Evolutionary conservation across 2,797 vertebrate genomes (phyloP), one percentile per base, ranked within the genome.

Genomic region (Crocodylus rhombifer): DNA sequence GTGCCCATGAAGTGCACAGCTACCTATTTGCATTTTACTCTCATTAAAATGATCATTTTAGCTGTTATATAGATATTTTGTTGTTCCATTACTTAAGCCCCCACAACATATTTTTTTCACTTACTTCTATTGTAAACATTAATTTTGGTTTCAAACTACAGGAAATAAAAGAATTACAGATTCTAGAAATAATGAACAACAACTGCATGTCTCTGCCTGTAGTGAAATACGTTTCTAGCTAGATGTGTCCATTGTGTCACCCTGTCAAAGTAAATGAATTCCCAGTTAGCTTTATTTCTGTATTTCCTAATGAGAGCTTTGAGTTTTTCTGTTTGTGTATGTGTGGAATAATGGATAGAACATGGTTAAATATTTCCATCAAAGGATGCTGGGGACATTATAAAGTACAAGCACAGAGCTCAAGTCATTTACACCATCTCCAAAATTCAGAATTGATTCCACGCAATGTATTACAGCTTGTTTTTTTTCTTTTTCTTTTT

Each of bases 291-390:
- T 90, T 95, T 95, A 93, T 95, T 92, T 95, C 95, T 96, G 83
- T 94, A 92, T 91, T 96, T 94, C 87, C 92, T 95, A 96, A 95
- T 86, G 95, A 96, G 94, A 91, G 88, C 83, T 97, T 96, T 96
- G 94, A 94, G 91, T 93, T 96, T 94, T 92, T 93, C 81, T 94
- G 80, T 28, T 89, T 84, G 84, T 95, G 86, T 95, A 88, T 67
- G 82, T 95, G 91, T 87, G 91, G 90, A 96, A 94, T 95, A 96
- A 95, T 90, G 93, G 95, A 86, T 88, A 86, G 92, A 79, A 87
- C n/a, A 78, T 76, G 55, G 90, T 95, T 88, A 96, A 95, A 94
- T 93, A 96, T 85, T 91, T 91, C 87, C 85, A 81, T 75, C 4
- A 65, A 86, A 93, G 76, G 92, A 92, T 92, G 85, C 93, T 94